Conservation (phyloP, 2,888 invertebrate species). For the Eilema caniola region DNA sequence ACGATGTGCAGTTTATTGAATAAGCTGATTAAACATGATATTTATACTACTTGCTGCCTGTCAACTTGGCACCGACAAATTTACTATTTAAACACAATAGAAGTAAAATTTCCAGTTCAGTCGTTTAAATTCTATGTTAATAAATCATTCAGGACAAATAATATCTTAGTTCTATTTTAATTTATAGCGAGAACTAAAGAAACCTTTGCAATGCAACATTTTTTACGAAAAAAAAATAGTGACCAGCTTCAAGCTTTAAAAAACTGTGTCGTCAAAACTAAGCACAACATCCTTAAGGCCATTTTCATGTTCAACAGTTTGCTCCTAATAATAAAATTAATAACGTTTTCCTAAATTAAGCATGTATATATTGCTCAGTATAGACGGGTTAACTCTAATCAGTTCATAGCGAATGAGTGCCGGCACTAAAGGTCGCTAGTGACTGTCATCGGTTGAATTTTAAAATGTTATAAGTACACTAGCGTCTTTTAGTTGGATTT, state of each 20-base stretch:
- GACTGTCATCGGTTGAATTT: slow-evolving; percentile 17
- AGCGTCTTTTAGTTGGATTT: slow-evolving; percentile 48
- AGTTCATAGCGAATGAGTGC: slow-evolving; percentile 33
- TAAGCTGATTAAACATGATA: no score
- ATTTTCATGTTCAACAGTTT: slow-evolving; percentile 69
- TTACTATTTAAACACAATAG: no score
- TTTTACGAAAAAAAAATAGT: slow-evolving; percentile 27
- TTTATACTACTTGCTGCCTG: no score
- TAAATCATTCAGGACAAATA: background rate
- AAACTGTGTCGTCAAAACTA: slow-evolving; percentile 70
- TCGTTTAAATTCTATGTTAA: no score
- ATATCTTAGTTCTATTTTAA: background rate
- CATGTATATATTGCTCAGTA: slow-evolving; percentile 74
- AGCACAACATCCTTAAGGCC: slow-evolving; percentile 59
- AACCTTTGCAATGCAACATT: slow-evolving; percentile 44
- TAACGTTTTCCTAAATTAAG: slow-evolving; percentile 61
- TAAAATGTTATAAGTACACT: slow-evolving; percentile 26
- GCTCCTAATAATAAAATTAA: slow-evolving; percentile 55
- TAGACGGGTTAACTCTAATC: slow-evolving; percentile 51
- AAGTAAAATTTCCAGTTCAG: no score
- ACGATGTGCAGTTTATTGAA: no score
- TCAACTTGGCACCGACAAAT: no score
- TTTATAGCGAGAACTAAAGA: slow-evolving; percentile 16
- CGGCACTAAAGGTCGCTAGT: slow-evolving; percentile 39
- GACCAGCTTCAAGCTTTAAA: slow-evolving; percentile 44